A percentile compares a stretch with the other conserved stretches of the same genome.
Evolutionary conservation across 2,113 vertebrate genomes (phyloP).

Genomic region (Boulengeromyrus knoepffleri): DNA sequence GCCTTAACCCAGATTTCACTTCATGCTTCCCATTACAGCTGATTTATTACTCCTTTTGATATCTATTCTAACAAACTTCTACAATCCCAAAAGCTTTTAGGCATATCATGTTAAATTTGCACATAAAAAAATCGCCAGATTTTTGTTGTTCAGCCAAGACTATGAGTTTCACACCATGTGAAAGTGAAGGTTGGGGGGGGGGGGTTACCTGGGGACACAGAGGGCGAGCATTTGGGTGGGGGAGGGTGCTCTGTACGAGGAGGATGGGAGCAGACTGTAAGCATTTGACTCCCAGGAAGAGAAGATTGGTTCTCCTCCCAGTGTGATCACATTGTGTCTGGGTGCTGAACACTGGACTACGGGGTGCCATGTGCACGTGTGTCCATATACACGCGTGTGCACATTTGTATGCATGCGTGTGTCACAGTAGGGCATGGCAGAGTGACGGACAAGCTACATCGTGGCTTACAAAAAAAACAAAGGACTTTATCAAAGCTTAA

Average conservation of each 20-base stretch:
- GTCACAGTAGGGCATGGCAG: not conserved
- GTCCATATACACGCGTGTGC: not conserved
- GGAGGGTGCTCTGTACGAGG: not conserved
- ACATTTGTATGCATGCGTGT: not conserved
- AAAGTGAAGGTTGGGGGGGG: not conserved
- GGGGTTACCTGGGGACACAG: not conserved
- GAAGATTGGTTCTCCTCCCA: not conserved
- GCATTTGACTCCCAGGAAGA: not conserved
- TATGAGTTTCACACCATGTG: not conserved
- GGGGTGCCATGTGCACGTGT: not conserved
- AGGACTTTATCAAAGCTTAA: not conserved
- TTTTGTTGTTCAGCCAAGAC: not conserved
- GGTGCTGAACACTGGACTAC: no score
- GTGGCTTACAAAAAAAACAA: not conserved
- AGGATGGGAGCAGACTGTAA: not conserved
- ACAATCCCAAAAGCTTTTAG: not conserved
- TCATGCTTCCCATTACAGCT: not conserved
- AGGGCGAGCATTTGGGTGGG: not conserved
- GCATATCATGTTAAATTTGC: not conserved
- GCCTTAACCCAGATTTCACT: not conserved
- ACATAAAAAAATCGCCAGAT: not conserved
- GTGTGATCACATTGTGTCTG: not conserved
- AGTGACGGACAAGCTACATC: not conserved
- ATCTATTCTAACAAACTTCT: not conserved
- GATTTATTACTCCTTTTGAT: slow-evolving; percentile 7